Conservation (phyloP, 2,888 invertebrate species). For the Hydroisotoma schaefferi region DNA sequence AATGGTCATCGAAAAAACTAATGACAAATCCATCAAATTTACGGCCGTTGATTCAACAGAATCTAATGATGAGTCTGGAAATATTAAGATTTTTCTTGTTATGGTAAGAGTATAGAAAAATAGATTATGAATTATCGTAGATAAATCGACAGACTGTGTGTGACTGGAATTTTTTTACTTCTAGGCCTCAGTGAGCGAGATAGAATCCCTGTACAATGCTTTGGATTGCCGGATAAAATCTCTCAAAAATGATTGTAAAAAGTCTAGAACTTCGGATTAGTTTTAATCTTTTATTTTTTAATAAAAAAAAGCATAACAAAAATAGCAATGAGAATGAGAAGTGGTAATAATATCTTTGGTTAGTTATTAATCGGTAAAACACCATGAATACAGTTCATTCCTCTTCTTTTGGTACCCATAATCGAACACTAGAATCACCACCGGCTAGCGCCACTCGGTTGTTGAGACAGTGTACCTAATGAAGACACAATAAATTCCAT, state of each 20-base stretch:
- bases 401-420: constrained; percentile 25
- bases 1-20: constrained; percentile 85
- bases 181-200: constrained; percentile 23
- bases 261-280: constrained; percentile 1
- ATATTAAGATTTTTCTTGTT: constrained; percentile 80
- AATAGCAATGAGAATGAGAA: constrained; percentile 4
- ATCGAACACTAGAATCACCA: constrained; percentile 39
- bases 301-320: neutral
- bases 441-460: constrained; percentile 44
- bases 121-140: neutral
- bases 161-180: neutral
- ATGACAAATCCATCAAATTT: constrained; percentile 78
- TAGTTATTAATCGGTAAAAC: too few relatives aligned
- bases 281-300: constrained; percentile 3
- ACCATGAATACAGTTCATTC: too few relatives aligned
- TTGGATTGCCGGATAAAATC: constrained; percentile 27
- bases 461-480: constrained; percentile 38
- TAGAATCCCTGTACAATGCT: constrained; percentile 30
- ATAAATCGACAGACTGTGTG: neutral
- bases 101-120: constrained; percentile 59
- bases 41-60: constrained; percentile 55
- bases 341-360: neutral
- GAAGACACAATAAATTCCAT: constrained; percentile 2
- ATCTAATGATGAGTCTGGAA: constrained; percentile 4
- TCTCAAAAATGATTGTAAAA: constrained; percentile 3